phyloP scores from a whole-genome alignment of 2,797 vertebrate genomes.

The Cynodonichthys magdalenae region DNA sequence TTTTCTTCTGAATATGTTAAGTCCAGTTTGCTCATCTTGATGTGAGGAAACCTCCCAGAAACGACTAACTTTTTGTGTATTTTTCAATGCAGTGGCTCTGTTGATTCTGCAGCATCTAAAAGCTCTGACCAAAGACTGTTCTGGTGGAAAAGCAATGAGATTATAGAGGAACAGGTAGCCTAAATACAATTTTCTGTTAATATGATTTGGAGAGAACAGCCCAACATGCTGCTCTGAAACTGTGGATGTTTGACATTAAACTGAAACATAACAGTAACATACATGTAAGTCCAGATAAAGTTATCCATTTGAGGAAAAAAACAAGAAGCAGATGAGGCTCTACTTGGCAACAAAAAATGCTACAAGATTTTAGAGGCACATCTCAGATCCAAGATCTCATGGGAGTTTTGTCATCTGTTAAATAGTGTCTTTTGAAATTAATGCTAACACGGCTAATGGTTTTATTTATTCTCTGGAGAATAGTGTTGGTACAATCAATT shows the following conservation, averaged over 20 bases:
- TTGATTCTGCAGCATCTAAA: constrained; percentile 32
- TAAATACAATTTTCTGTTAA: constrained; percentile 52
- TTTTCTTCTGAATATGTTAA: too few species aligned
- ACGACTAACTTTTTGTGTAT: constrained; percentile 9
- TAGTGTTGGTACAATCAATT: background rate
- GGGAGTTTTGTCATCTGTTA: background rate
- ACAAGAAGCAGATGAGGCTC: too few species aligned
- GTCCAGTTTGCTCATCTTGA: background rate
- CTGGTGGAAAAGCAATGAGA: constrained; percentile 45
- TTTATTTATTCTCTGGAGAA: background rate
- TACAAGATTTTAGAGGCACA: too few species aligned
- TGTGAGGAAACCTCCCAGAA: background rate
- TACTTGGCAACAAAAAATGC: too few species aligned
- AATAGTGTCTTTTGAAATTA: background rate
- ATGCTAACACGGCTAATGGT: background rate
- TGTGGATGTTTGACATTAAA: constrained; percentile 6
- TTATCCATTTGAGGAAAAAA: too few species aligned
- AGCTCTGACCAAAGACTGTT: constrained; percentile 20
- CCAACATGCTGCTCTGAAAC: constrained; percentile 26
- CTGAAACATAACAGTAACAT: background rate
- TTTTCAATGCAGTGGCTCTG: constrained; percentile 16
- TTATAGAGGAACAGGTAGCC: constrained; percentile 52
- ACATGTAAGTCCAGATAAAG: too few species aligned
- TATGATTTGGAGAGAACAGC: constrained; percentile 23
- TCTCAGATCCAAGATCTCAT: background rate